phyloP scores from a whole-genome alignment of 2,797 vertebrate genomes.

The Poecilia velifera region DNA sequence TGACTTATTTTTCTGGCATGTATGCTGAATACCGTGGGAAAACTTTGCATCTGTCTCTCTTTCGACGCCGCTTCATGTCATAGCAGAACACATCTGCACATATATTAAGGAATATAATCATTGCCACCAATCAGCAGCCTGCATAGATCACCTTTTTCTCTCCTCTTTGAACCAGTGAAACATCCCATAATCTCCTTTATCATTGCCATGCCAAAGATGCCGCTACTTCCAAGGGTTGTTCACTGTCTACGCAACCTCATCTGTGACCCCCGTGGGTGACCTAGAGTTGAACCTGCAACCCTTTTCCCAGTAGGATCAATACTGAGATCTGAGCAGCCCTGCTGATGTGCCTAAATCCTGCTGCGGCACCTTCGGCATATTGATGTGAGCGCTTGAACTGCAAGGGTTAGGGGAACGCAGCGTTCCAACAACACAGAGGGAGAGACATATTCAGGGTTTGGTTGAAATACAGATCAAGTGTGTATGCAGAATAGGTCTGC shows the following conservation, averaged over 20 bases:
- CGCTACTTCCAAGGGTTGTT: constrained; percentile 72
- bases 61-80: constrained; percentile 16
- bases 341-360: constrained; percentile 72
- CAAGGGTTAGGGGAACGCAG: constrained; percentile 36
- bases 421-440: constrained; percentile 32
- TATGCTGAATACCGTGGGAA: constrained; percentile 62
- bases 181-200: constrained; percentile 74
- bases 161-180: constrained; percentile 66
- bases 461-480: constrained; percentile 6
- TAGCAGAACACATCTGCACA: constrained; percentile 38
- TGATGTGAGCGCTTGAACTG: constrained; percentile 55
- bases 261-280: constrained; percentile 73
- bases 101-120: constrained; percentile 48
- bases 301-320: constrained; percentile 74
- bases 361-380: constrained; percentile 61
- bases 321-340: constrained; percentile 71
- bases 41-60: constrained; percentile 25
- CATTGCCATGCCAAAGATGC: constrained; percentile 72
- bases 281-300: constrained; percentile 75
- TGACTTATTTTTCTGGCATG: constrained; percentile 11
- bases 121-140: constrained; percentile 29
- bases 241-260: constrained; percentile 62
- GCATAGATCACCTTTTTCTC: constrained; percentile 33
- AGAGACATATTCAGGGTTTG: constrained; percentile 32
- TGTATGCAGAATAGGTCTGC: not conserved